A percentile compares a stretch with the other conserved stretches of the same genome.
Conservation (phyloP, 2,888 invertebrate species). For the Eutolmus rufibarbis region DNA sequence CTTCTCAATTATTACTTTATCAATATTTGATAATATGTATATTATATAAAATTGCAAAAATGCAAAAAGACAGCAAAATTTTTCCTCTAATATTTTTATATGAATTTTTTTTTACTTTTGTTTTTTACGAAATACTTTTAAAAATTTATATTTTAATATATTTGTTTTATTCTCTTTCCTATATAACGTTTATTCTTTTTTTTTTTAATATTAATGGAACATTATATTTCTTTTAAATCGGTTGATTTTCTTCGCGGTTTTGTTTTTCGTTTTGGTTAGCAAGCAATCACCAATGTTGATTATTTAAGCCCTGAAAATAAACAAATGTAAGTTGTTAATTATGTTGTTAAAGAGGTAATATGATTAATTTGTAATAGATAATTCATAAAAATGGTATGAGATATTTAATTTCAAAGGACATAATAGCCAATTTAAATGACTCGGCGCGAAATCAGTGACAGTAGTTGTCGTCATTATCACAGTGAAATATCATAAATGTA, state of each 20-base stretch:
- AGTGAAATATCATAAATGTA: too few species aligned
- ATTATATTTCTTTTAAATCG: constrained; percentile 53
- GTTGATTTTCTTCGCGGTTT: constrained; percentile 48
- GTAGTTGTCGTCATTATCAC: too few species aligned
- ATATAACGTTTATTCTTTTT: constrained; percentile 43
- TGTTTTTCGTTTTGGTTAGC: constrained; percentile 44
- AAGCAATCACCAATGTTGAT: constrained; percentile 20
- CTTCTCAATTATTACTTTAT: constrained; percentile 48
- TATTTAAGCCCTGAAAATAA: constrained; percentile 6
- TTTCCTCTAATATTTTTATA: constrained; percentile 50
- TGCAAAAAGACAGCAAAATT: constrained; percentile 62
- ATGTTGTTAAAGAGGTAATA: not conserved
- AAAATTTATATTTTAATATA: constrained; percentile 51
- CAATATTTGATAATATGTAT: constrained; percentile 47
- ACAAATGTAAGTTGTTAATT: not conserved
- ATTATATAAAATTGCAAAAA: constrained; percentile 63
- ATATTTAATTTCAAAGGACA: too few species aligned
- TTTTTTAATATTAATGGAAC: constrained; percentile 57
- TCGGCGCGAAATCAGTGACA: too few species aligned
- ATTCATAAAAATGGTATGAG: too few species aligned
- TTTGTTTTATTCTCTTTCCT: constrained; percentile 46
- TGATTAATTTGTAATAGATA: not conserved
- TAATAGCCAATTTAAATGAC: too few species aligned
- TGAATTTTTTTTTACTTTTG: constrained; percentile 44
- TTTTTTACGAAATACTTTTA: constrained; percentile 39